Percentiles rank a stretch among this genome's conserved stretches.
Evolutionary conservation across 2,888 invertebrate genomes (phyloP).

Genomic region (Chymomyza fuscimana): DNA sequence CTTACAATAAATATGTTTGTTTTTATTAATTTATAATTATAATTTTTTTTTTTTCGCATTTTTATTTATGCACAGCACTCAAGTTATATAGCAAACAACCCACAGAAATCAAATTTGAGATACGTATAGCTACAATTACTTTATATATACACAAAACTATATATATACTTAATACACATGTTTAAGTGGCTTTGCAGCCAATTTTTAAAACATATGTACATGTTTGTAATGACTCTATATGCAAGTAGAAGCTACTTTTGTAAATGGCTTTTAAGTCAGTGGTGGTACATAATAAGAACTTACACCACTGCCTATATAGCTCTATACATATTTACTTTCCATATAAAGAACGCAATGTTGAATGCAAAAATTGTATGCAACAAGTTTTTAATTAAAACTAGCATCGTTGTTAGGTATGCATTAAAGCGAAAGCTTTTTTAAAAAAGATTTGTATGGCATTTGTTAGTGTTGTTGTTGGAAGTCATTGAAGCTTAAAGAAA

Average conservation of each 20-base stretch:
- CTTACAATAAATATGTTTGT: conserved; percentile 29
- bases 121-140: conserved; percentile 18
- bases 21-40: conserved; percentile 17
- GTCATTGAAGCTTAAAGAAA: not conserved
- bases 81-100: conserved; percentile 38
- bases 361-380: not conserved
- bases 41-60: conserved; percentile 9
- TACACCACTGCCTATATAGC: conserved; percentile 2
- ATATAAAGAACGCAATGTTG: not conserved
- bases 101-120: conserved; percentile 27
- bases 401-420: not conserved
- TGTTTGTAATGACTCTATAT: not conserved
- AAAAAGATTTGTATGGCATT: not conserved
- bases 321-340: too few relatives aligned
- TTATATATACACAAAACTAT: conserved; percentile 3
- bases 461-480: conserved; percentile 1
- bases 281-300: not conserved
- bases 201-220: not conserved
- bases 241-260: not conserved
- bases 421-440: not conserved
- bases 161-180: not conserved
- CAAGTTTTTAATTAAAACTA: not conserved
- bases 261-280: not conserved
- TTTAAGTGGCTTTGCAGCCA: not conserved
- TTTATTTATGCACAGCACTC: not conserved